phyloP scores from a whole-genome alignment of 2,797 vertebrate genomes.

The Scyliorhinus canicula region DNA sequence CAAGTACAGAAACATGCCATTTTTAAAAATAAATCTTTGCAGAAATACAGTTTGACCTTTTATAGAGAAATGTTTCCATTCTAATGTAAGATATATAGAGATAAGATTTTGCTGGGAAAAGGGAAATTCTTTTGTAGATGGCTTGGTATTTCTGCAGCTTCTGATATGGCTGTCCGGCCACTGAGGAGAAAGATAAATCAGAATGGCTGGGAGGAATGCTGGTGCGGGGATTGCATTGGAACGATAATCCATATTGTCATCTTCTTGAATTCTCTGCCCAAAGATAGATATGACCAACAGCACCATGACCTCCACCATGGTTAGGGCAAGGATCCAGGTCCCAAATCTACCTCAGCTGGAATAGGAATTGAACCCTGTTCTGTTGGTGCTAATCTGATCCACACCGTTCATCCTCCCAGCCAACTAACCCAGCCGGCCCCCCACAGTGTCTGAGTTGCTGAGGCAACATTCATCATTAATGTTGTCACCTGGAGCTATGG shows the following conservation, averaged over 20 bases:
- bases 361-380: no score
- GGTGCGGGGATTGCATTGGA: neutral
- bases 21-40: neutral
- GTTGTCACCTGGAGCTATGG: no score
- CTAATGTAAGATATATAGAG: neutral
- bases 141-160: neutral
- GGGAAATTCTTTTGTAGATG: neutral
- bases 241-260: neutral
- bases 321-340: no score
- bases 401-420: no score
- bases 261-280: no score
- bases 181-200: neutral
- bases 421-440: no score
- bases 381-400: no score
- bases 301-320: no score
- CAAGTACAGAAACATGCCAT: neutral
- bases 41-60: neutral
- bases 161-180: neutral
- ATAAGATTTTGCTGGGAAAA: neutral
- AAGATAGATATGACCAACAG: no score
- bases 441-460: no score
- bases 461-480: no score
- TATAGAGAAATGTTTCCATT: neutral
- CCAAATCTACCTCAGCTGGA: no score
- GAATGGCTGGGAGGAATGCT: neutral